Percentiles rank a stretch among this genome's conserved stretches.
These are phyloP conservation scores for Perdix hodgsoniae DNA, from an alignment of 2,797 vertebrate species.

Conservation along the genomic window DNA sequence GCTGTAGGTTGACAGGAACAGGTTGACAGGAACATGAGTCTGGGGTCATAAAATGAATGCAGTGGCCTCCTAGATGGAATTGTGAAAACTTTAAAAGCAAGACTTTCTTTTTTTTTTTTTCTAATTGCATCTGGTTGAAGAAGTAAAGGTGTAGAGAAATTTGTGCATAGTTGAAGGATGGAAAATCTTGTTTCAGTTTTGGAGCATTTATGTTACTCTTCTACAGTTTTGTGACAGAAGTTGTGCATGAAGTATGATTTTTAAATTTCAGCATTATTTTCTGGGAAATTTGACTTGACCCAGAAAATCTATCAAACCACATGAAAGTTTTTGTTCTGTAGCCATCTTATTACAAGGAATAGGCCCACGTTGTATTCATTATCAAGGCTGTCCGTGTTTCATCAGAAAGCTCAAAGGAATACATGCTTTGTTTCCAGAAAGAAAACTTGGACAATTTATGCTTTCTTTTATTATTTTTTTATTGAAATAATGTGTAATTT, in stretches of 20 bases:
- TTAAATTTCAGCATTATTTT: not conserved
- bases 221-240: not conserved
- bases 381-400: not conserved
- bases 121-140: not conserved
- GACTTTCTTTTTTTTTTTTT: not conserved
- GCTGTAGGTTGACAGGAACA: too few species aligned
- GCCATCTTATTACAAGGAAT: not conserved
- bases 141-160: not conserved
- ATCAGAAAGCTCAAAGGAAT: not conserved
- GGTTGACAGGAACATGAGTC: not conserved
- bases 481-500: constrained; percentile 9
- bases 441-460: not conserved
- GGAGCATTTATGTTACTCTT: not conserved
- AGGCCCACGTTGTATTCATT: fast-evolving
- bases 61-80: not conserved
- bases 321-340: not conserved
- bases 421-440: not conserved
- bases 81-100: not conserved
- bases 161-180: fast-evolving
- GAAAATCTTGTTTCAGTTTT: not conserved
- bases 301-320: not conserved
- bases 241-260: not conserved
- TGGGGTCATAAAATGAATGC: not conserved
- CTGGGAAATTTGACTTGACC: not conserved
- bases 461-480: not conserved